These are phyloP conservation scores for Pteronura brasiliensis DNA, from an alignment of 2,113 vertebrate species.

Conservation along the genomic window DNA sequence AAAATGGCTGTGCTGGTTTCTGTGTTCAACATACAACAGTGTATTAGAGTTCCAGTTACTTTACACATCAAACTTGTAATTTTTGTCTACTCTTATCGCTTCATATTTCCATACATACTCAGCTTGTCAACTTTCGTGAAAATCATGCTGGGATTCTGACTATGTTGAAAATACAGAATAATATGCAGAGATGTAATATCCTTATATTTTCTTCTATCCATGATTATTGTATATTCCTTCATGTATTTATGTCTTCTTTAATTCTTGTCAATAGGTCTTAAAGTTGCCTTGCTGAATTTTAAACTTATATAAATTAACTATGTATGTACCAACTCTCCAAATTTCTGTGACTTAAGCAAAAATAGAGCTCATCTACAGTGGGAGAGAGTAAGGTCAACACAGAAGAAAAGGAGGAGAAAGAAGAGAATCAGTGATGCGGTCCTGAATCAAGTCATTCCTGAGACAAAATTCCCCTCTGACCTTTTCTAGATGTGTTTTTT, in stretches of 20 bases:
- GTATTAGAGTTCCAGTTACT: background rate
- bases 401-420: background rate
- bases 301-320: conserved; percentile 1
- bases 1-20: background rate
- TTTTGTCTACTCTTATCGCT: background rate
- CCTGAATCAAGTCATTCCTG: background rate
- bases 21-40: background rate
- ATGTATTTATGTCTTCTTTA: background rate
- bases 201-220: background rate
- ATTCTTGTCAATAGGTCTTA: background rate
- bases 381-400: background rate
- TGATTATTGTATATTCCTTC: background rate
- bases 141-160: background rate
- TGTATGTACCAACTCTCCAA: background rate
- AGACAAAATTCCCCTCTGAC: background rate
- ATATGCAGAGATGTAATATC: background rate
- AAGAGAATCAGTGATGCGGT: background rate
- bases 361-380: background rate
- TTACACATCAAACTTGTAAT: background rate
- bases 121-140: background rate
- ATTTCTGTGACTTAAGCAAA: background rate
- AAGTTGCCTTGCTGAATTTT: conserved; percentile 14
- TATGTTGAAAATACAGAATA: background rate
- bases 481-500: background rate
- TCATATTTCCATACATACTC: background rate